These are phyloP conservation scores for Heliconius melpomene DNA, from an alignment of 1,140 invertebrate species.

Conservation along the genomic window DNA sequence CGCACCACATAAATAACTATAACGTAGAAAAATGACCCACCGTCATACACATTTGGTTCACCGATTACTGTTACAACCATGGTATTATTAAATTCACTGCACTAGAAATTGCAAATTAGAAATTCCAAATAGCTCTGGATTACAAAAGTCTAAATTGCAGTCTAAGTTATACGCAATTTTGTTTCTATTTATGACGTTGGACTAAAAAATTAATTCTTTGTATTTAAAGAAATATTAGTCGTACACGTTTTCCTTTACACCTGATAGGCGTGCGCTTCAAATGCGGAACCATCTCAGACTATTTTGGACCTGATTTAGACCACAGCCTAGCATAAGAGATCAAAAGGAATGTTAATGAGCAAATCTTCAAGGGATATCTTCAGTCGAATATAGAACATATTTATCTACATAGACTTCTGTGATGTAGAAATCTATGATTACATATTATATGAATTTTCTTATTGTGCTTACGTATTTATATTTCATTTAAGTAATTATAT, in stretches of 20 bases:
- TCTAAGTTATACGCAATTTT: neutral
- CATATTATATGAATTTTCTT: neutral
- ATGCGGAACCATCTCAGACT: constrained; percentile 72
- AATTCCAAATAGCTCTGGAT: neutral
- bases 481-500: no score
- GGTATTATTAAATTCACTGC: neutral
- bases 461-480: neutral
- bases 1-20: no score
- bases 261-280: constrained; percentile 63
- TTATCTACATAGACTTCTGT: neutral
- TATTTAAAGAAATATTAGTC: neutral
- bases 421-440: constrained; percentile 2
- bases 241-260: constrained; percentile 52
- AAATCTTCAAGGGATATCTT: constrained; percentile 21
- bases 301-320: constrained; percentile 74
- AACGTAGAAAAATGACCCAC: constrained; percentile 9
- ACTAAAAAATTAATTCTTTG: neutral
- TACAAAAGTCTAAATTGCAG: neutral
- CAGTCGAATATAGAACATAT: constrained; percentile 11
- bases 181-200: neutral
- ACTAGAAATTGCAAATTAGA: neutral
- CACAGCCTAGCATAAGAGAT: constrained; percentile 68
- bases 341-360: constrained; percentile 62
- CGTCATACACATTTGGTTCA: constrained; percentile 28
- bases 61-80: neutral